Conservation (phyloP, 2,888 invertebrate genomes). For the Gari tellinella region DNA sequence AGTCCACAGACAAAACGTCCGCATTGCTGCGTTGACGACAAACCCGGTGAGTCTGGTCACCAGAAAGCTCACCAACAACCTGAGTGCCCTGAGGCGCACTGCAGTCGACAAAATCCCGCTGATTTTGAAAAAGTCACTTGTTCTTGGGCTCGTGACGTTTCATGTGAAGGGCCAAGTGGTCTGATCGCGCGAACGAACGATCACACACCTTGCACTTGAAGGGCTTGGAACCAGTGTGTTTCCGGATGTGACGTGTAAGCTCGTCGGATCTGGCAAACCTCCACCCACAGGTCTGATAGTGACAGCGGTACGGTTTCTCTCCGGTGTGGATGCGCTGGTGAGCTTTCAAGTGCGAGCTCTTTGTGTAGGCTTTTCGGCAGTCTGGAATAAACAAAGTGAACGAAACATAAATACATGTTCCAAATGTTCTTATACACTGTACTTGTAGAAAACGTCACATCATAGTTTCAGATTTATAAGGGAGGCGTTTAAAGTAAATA, state of each 20-base stretch:
- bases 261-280: slow-evolving; percentile 87
- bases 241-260: slow-evolving; percentile 87
- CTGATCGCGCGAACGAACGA: slow-evolving; percentile 87
- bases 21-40: neutral
- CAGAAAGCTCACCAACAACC: slow-evolving; percentile 26
- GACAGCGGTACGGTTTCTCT: slow-evolving; percentile 88
- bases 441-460: too few relatives aligned
- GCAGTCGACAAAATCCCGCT: slow-evolving; percentile 15
- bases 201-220: slow-evolving; percentile 87
- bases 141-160: slow-evolving; percentile 91
- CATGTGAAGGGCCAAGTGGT: slow-evolving; percentile 87
- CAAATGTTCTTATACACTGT: too few relatives aligned
- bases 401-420: too few relatives aligned
- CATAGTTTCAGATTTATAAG: too few relatives aligned
- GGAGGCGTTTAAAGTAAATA: too few relatives aligned
- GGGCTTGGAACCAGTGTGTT: slow-evolving; percentile 87
- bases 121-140: slow-evolving; percentile 55
- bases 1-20: too few relatives aligned
- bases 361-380: slow-evolving; percentile 98
- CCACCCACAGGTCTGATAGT: slow-evolving; percentile 87
- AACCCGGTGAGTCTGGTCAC: slow-evolving; percentile 16
- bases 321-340: slow-evolving; percentile 99
- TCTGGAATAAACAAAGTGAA: slow-evolving; percentile 86
- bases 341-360: slow-evolving; percentile 98
- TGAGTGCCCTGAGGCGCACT: neutral